Percentiles rank a stretch among this genome's conserved stretches.
These are phyloP conservation scores for Neodiprion fabricii DNA, from an alignment of 1,140 invertebrate species.

Conservation along the genomic window DNA sequence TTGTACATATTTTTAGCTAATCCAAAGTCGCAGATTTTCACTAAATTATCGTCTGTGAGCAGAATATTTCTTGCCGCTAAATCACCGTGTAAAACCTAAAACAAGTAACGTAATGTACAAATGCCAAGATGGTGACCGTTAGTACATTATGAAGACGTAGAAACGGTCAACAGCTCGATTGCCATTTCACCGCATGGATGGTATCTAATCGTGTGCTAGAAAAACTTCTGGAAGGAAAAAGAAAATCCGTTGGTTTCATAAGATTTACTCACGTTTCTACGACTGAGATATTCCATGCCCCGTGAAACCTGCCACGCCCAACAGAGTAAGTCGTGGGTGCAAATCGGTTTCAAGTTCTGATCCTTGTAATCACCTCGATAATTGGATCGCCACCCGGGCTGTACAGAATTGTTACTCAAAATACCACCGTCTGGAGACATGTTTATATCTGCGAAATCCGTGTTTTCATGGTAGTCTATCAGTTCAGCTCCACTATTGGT, in stretches of 20 bases:
- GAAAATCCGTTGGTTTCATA: no score
- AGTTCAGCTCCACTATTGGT: conserved; percentile 37
- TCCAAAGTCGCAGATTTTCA: conserved; percentile 97
- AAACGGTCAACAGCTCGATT: background rate
- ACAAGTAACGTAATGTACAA: background rate
- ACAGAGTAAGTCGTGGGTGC: conserved; percentile 84
- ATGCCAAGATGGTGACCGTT: background rate
- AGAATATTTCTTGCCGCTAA: conserved; percentile 95
- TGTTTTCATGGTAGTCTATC: conserved; percentile 36
- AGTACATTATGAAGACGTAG: background rate
- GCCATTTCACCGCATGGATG: no score
- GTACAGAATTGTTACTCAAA: conserved; percentile 69
- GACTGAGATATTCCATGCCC: conserved; percentile 95
- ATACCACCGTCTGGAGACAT: conserved; percentile 40
- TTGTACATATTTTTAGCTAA: conserved; percentile 93
- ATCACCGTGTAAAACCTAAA: conserved; percentile 90
- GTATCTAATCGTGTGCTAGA: no score
- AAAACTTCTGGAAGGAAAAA: no score
- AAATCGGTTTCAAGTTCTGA: conserved; percentile 69
- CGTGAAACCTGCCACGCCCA: conserved; percentile 94
- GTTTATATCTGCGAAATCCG: conserved; percentile 43
- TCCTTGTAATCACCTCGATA: conserved; percentile 74
- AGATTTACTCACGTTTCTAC: conserved; percentile 71
- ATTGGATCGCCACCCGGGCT: conserved; percentile 77
- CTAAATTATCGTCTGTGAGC: conserved; percentile 86